Conservation (phyloP, 2,113 vertebrate genomes). For the Chiloscyllium plagiosum region DNA sequence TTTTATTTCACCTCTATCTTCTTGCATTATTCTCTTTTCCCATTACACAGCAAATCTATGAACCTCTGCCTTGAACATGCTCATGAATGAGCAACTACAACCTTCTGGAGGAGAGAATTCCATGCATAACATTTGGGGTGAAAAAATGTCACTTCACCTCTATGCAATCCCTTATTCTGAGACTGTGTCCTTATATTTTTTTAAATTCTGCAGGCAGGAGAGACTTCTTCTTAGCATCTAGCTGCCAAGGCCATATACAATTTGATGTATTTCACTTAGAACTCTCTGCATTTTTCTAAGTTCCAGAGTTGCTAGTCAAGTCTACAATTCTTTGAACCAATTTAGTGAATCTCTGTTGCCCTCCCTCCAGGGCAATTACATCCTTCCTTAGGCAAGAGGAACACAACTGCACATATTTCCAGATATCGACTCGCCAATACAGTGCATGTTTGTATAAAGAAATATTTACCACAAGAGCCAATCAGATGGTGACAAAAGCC, state of each 20-base stretch:
- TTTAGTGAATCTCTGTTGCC: background rate
- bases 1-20: no score
- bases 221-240: background rate
- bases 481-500: background rate
- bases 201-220: background rate
- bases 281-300: background rate
- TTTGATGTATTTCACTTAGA: background rate
- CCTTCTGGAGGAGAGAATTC: no score
- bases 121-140: no score
- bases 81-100: no score
- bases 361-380: background rate
- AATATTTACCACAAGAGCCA: background rate
- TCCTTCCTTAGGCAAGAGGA: background rate
- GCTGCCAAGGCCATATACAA: background rate
- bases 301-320: background rate
- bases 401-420: background rate
- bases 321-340: background rate
- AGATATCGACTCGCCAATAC: background rate
- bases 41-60: no score
- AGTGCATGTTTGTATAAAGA: background rate
- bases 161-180: background rate
- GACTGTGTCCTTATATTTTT: background rate
- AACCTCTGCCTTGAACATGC: no score
- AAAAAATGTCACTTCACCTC: background rate
- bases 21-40: no score